A percentile compares a stretch with the other conserved stretches of the same genome.
Evolutionary conservation across 2,888 invertebrate genomes (phyloP).

Genomic region (Geophilus truncorum): DNA sequence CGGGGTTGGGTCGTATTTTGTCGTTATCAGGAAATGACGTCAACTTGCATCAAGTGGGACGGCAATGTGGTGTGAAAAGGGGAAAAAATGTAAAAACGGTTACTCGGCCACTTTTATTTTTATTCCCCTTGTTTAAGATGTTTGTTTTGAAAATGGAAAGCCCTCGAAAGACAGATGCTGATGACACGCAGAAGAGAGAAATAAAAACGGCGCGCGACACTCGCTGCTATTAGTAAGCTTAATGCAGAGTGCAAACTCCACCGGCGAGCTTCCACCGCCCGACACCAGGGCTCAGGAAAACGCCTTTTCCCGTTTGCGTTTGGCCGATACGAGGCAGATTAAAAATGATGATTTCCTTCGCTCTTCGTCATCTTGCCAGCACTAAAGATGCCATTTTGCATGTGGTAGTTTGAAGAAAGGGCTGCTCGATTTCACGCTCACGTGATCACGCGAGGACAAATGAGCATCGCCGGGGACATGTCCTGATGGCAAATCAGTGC

Average conservation of each 20-base stretch:
- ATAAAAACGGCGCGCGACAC: neutral
- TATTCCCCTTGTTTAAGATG: neutral
- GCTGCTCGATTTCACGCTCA: neutral
- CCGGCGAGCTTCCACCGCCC: neutral
- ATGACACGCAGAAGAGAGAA: neutral
- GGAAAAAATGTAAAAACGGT: neutral
- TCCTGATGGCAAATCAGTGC: neutral
- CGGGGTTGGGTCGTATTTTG: too few species aligned
- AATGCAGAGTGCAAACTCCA: neutral
- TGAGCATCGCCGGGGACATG: neutral
- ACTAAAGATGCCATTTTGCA: neutral
- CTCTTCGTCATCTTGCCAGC: neutral
- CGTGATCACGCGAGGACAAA: neutral
- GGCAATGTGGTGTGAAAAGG: too few species aligned
- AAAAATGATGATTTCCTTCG: neutral
- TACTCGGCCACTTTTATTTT: neutral
- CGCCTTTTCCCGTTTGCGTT: neutral
- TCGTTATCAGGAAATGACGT: too few species aligned
- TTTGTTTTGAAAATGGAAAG: neutral
- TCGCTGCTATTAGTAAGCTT: neutral
- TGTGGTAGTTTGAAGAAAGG: neutral
- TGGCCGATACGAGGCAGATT: neutral
- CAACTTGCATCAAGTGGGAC: too few species aligned
- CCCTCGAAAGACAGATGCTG: neutral
- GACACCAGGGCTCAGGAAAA: neutral